These are phyloP conservation scores for Penaeus indicus DNA, from an alignment of 1,140 invertebrate species.

Conservation along the genomic window DNA sequence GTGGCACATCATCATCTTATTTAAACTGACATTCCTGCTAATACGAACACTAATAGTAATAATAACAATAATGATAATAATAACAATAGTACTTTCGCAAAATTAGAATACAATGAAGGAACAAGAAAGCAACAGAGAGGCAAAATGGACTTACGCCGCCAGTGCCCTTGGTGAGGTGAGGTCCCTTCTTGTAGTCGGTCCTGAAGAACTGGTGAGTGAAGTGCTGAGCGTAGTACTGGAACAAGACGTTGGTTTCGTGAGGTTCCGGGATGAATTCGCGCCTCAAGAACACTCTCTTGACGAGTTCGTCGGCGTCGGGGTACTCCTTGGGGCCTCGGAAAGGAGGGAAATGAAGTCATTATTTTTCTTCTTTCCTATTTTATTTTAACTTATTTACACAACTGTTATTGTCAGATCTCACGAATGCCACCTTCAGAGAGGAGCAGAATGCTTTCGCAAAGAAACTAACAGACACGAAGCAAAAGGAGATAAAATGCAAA, in stretches of 20 bases:
- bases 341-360: neutral
- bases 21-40: no score
- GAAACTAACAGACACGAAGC: neutral
- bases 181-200: constrained; percentile 70
- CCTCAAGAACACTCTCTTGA: constrained; percentile 70
- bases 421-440: neutral
- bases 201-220: constrained; percentile 73
- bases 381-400: neutral
- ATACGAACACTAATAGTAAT: no score
- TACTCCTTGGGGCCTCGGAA: constrained; percentile 42
- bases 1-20: no score
- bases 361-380: neutral
- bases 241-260: constrained; percentile 70
- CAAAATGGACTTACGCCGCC: constrained; percentile 70
- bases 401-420: neutral
- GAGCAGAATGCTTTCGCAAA: neutral
- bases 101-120: no score
- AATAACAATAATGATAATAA: neutral
- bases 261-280: constrained; percentile 70
- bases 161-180: constrained; percentile 70
- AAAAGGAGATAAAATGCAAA: neutral
- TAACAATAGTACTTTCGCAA: neutral
- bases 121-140: neutral
- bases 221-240: constrained; percentile 72
- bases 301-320: constrained; percentile 55